These are phyloP conservation scores for Megaceryle torquata DNA, from an alignment of 2,113 vertebrate genomes.

Conservation along the genomic window DNA sequence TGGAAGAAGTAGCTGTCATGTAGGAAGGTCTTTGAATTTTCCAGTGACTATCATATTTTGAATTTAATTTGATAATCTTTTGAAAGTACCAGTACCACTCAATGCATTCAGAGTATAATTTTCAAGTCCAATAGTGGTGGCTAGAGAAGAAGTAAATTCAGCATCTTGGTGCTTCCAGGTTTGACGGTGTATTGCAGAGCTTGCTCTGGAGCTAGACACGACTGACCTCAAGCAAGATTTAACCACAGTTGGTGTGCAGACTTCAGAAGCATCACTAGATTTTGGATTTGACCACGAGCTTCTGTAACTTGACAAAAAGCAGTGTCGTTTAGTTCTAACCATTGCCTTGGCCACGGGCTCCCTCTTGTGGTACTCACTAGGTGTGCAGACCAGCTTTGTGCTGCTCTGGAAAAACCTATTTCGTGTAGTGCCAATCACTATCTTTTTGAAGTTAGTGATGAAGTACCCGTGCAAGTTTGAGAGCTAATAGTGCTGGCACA, in stretches of 20 bases:
- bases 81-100: not conserved
- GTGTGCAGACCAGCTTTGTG: rapidly evolving
- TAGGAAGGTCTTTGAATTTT: not conserved
- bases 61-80: not conserved
- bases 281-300: no score
- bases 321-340: no score
- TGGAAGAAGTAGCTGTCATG: not conserved
- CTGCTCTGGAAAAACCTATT: rapidly evolving
- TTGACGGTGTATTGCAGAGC: not conserved
- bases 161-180: not conserved
- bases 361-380: not conserved
- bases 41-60: not conserved
- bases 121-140: rapidly evolving
- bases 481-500: not conserved
- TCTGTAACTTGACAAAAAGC: not conserved
- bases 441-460: not conserved
- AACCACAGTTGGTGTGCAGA: no score
- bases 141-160: not conserved
- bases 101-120: rapidly evolving
- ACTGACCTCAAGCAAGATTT: not conserved
- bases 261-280: not conserved
- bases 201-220: rapidly evolving
- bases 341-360: not conserved
- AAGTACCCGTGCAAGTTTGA: not conserved
- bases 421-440: rapidly evolving